phyloP scores from a whole-genome alignment of 2,113 vertebrate species.

The Elgaria multicarinata region DNA sequence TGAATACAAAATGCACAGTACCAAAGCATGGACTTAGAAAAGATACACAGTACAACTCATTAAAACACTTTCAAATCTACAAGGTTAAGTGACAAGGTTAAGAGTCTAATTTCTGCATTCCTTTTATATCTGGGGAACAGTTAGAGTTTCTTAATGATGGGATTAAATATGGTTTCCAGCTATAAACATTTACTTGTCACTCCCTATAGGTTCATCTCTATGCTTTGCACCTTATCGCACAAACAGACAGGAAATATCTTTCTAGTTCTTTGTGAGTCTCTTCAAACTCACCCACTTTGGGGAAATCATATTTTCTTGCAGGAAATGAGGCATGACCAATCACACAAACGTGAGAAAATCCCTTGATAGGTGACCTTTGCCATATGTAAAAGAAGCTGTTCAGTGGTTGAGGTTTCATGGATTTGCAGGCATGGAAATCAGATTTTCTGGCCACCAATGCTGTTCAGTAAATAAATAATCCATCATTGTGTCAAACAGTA shows the following conservation, averaged over 20 bases:
- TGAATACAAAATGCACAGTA: conserved; percentile 5
- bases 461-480: conserved; percentile 91
- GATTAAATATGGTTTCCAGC: conserved; percentile 77
- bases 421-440: conserved; percentile 89
- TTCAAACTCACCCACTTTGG: conserved; percentile 75
- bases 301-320: conserved; percentile 85
- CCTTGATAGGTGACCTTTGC: conserved; percentile 88
- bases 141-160: conserved; percentile 71
- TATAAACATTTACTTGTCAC: conserved; percentile 67
- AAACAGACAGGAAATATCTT: conserved; percentile 80
- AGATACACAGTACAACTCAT: conserved; percentile 54
- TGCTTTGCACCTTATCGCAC: conserved; percentile 74
- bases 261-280: conserved; percentile 73
- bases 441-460: conserved; percentile 88
- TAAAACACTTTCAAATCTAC: conserved; percentile 60
- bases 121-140: conserved; percentile 63
- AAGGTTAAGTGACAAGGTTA: conserved; percentile 76
- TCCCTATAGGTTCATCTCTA: conserved; percentile 69
- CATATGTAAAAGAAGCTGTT: conserved; percentile 81
- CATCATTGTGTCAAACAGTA: conserved; percentile 86
- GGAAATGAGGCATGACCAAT: conserved; percentile 92
- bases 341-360: conserved; percentile 84
- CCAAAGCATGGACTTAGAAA: conserved; percentile 13
- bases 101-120: conserved; percentile 66
- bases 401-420: conserved; percentile 83